phyloP scores from a whole-genome alignment of 2,888 invertebrate genomes.

The Salticus scenicus region DNA sequence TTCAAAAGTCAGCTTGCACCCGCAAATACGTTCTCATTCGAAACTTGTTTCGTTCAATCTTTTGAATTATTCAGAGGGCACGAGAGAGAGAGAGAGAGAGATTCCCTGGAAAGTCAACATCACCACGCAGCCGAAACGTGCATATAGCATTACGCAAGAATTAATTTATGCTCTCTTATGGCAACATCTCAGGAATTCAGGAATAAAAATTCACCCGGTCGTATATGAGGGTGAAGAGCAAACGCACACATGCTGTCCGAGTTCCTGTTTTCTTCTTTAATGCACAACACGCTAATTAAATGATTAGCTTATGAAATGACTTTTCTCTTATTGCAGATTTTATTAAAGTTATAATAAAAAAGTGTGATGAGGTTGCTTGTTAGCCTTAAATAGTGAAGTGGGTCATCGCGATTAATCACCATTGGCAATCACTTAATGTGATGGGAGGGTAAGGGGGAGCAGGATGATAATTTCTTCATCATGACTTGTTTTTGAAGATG shows the following conservation, averaged over 20 bases:
- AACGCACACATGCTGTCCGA: constrained; percentile 1
- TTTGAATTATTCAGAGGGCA: constrained; percentile 10
- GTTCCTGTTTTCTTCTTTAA: not conserved
- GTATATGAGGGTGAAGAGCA: not conserved
- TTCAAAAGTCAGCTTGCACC: not conserved
- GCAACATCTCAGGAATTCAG: not conserved
- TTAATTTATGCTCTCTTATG: constrained; percentile 9
- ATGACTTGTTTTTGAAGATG: no score
- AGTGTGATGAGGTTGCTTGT: not conserved
- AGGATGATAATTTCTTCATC: no score
- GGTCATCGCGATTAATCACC: not conserved
- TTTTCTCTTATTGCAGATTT: not conserved
- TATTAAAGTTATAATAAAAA: not conserved
- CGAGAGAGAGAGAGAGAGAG: no score
- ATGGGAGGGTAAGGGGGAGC: no score
- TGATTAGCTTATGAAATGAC: not conserved
- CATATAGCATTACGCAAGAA: constrained; percentile 25
- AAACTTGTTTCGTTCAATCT: not conserved
- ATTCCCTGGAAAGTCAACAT: constrained; percentile 32
- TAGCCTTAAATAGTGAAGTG: not conserved
- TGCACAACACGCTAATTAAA: not conserved
- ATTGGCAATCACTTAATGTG: not conserved
- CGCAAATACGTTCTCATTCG: not conserved
- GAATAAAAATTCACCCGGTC: not conserved
- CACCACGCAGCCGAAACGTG: constrained; percentile 32